Base-by-base conservation (phyloP, 30 jellyfish, hydroid and myxozoan species). In the Euphysa ruthae region DNA sequence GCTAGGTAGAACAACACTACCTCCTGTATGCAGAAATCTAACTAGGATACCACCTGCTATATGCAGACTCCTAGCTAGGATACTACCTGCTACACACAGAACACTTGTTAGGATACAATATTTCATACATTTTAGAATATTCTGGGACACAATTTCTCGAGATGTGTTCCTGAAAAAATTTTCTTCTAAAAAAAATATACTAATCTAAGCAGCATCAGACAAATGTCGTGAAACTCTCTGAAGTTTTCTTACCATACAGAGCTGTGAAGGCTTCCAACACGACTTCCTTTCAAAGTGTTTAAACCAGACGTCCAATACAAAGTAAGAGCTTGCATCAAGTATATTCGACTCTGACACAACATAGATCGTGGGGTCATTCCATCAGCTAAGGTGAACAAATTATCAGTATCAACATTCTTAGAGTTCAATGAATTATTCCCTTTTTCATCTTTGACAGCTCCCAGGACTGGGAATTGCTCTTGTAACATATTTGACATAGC, bases 381-480 rank as follows among this genome's bases (percentile, higher is more conserved):
- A 31, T 72, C 91, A 22, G 52, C 82, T 1, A 32, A 34, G 25
- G 31, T 25, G 8, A 60, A 32, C 8, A 28, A 15, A 35, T 55
- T 54, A 1, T 51, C 20, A 27, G 54, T 43, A 1, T 55, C 85
- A 32, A 66, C 69, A 21, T 87, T 88, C 44, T 26, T 71, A 22
- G 46, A 46, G 25, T 24, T 24, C 19, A 30, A 16, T 1, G 77
- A 21, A 21, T 60, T 58, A 20, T 46, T 50, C 18, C 75, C 98
- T 60, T 70, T 81, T 3, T 90, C 98, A 1, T 75, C 95, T 60
- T 81, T 77, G 31, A 75, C 83, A 0, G 98, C 31, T 13, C 98
- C 98, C 23, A 90, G 93, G 8, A 90, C 95, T 8, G 98, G 98
- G 44, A 90, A 90, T 51, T 90, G 98, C 71, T 90, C 98, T 66